Base-by-base conservation (phyloP, 1,140 invertebrate genomes). In the Hormaphis cornu region DNA sequence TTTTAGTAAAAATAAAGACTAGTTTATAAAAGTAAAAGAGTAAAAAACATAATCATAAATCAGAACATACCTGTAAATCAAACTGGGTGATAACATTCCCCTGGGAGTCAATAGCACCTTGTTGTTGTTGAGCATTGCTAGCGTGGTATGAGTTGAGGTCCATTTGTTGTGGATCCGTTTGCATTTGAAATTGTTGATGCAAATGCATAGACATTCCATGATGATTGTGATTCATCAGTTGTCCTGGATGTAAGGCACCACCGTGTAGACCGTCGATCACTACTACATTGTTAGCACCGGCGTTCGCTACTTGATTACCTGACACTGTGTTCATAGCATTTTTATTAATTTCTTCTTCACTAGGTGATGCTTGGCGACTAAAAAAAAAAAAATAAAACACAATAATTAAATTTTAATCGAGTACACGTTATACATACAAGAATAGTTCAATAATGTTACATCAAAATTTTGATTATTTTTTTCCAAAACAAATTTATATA, bases 361-460 rank as follows among this genome's bases (percentile, higher is more conserved):
- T 89, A 4, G 91, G 91, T 9, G 91, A 93, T 22, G 90, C 91
- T 76, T 95, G 91, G 74, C 90, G 84, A 73, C 91, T 94, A n/a
- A 42, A 63, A 63, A 8, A 33, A 16, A 1, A 66, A 12, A 66
- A 24, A 50, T 22, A 20, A 6, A 9, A 33, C 4, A 33, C 9
- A 6, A 33, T 6, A 6, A 33, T 42, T 42, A 42, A 12, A 42
- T 42, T 42, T 1, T 12, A n/a, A n/a, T n/a, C n/a, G n/a, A n/a
- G n/a, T n/a, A n/a, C n/a, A n/a, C n/a, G n/a, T n/a, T 40, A 40
- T 40, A 40, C 37, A 8, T 40, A 8, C 37, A 40, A 14, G 14
- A 40, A 40, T 40, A 40, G n/a, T n/a, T n/a, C n/a, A n/a, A n/a
- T n/a, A n/a, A n/a, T n/a, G n/a, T n/a, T n/a, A n/a, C n/a, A n/a